These are phyloP conservation scores for Coleophora deauratella DNA, from an alignment of 2,888 invertebrate genomes.

Conservation along the genomic window DNA sequence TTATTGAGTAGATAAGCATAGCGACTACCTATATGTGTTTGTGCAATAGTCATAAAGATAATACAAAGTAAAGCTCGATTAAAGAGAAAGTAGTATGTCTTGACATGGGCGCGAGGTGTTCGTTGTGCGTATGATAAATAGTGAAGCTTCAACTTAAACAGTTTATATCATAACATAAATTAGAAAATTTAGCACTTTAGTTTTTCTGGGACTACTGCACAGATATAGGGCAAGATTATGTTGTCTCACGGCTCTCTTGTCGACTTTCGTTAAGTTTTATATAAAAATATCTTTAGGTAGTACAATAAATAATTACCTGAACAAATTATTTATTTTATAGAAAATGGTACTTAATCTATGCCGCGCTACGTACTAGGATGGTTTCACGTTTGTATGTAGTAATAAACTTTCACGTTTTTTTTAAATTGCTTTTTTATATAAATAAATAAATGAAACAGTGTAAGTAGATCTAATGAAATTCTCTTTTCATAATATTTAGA, in stretches of 20 bases:
- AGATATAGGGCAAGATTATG: constrained; percentile 23
- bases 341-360: constrained; percentile 58
- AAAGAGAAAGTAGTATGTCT: constrained; percentile 42
- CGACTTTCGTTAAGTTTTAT: constrained; percentile 22
- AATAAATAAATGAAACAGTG: constrained; percentile 38
- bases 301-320: too few species aligned
- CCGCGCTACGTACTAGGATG: too few species aligned
- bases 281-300: too few species aligned
- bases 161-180: constrained; percentile 45
- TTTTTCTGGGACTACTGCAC: constrained; percentile 57
- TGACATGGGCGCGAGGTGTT: constrained; percentile 46
- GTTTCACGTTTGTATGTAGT: constrained; percentile 35
- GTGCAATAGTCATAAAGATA: constrained; percentile 60
- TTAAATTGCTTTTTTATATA: constrained; percentile 33
- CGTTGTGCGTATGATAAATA: constrained; percentile 54
- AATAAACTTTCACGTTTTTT: constrained; percentile 42
- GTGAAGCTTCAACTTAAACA: constrained; percentile 58
- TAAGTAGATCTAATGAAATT: constrained; percentile 61
- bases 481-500: constrained; percentile 63
- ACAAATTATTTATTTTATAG: constrained; percentile 33
- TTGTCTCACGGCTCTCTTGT: constrained; percentile 54
- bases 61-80: constrained; percentile 34
- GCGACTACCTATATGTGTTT: constrained; percentile 60
- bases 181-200: constrained; percentile 63
- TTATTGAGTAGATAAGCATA: constrained; percentile 62